These are phyloP conservation scores for Pseudochirops cupreus DNA, from an alignment of 2,797 vertebrate genomes.

Conservation along the genomic window DNA sequence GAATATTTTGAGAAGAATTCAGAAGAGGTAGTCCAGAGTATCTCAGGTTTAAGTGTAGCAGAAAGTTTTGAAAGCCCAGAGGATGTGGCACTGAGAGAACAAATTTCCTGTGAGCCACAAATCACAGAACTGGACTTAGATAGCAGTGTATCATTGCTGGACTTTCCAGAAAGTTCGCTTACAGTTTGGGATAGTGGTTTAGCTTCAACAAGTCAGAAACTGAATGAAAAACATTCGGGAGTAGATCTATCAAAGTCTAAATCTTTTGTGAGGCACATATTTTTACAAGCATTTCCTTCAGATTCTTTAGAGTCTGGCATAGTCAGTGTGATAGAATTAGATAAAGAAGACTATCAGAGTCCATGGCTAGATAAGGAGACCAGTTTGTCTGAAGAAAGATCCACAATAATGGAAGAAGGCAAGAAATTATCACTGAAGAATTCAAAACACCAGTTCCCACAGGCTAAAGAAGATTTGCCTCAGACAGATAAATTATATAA, in stretches of 20 bases:
- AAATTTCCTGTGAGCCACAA: constrained; percentile 63
- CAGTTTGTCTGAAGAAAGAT: constrained; percentile 20
- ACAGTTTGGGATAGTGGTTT: constrained; percentile 18
- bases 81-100: constrained; percentile 52
- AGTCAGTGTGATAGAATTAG: constrained; percentile 70
- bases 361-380: constrained; percentile 8
- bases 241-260: constrained; percentile 39
- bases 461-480: constrained; percentile 11
- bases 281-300: constrained; percentile 62
- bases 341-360: constrained; percentile 15
- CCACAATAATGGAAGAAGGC: constrained; percentile 13
- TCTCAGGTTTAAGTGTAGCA: background rate
- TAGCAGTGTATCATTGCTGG: background rate
- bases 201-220: constrained; percentile 24
- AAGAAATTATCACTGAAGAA: constrained; percentile 29
- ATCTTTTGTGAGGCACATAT: constrained; percentile 68
- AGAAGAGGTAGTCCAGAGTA: background rate
- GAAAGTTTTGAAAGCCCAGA: background rate
- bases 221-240: constrained; percentile 27
- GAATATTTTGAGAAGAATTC: background rate
- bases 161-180: background rate
- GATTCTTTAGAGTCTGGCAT: constrained; percentile 65
- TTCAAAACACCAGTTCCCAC: constrained; percentile 35
- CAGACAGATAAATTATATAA: constrained; percentile 16
- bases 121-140: constrained; percentile 25